phyloP scores from a whole-genome alignment of 2,797 vertebrate species.

The Sarcoramphus papa region DNA sequence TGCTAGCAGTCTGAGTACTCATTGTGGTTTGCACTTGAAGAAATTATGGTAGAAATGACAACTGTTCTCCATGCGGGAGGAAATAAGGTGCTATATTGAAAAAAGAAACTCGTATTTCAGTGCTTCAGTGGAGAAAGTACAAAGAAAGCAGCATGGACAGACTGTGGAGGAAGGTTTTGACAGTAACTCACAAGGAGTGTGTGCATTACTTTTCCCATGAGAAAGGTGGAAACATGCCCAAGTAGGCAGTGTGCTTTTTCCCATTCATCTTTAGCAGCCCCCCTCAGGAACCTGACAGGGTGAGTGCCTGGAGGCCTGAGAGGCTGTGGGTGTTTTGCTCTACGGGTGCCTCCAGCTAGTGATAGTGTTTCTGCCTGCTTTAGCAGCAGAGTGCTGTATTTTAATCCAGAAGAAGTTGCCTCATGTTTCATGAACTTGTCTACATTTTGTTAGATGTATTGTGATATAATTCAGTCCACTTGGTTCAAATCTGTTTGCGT shows the following conservation, averaged over 20 bases:
- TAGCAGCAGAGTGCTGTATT: neutral
- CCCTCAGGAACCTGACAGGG: fast-evolving
- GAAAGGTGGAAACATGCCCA: neutral
- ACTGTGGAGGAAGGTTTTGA: neutral
- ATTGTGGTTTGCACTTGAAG: neutral
- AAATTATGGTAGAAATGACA: neutral
- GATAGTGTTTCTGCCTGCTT: neutral
- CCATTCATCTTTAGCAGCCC: neutral
- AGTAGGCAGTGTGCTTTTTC: neutral
- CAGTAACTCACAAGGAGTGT: neutral
- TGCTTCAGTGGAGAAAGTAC: neutral
- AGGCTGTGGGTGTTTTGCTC: neutral
- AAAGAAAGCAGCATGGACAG: neutral
- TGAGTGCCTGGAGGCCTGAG: neutral
- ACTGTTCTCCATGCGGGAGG: neutral
- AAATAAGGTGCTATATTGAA: neutral
- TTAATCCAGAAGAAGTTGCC: neutral
- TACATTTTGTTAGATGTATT: neutral
- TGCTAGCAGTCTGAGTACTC: neutral
- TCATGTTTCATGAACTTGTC: neutral
- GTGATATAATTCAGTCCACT: neutral
- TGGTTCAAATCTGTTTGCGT: neutral
- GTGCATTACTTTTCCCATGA: neutral
- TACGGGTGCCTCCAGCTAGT: neutral
- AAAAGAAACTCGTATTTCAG: neutral